Evolutionary conservation across 2,797 vertebrate species (phyloP), one percentile per base, ranked within the genome.

Genomic region (Syngnathus rostellatus): DNA sequence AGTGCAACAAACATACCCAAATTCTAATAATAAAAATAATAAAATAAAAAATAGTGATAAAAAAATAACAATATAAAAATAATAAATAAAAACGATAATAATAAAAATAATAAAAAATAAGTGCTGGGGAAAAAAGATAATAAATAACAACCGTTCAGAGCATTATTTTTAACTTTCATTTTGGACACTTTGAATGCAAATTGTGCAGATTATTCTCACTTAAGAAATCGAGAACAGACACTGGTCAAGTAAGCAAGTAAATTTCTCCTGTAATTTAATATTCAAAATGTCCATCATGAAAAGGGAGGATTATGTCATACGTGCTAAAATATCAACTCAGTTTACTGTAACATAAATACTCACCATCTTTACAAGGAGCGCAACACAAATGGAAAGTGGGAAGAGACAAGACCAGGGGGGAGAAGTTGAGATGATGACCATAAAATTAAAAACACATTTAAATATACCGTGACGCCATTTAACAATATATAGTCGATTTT

Each of bases 311-410:
- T 51, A 46, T 19, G 48, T 40, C 21, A 64, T 41, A 53, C 21
- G 17, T 61, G 59, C 38, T n/a, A 2, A 61, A 61, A 61, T n/a
- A 40, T 39, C 17, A 38, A 38, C n/a, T 45, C 31, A 63, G 48
- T 16, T 10, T 11, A 55, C 31, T 23, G 8, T 16, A 2, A 38
- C 31, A 31, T 31, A 72, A 46, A 23, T 75, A 84, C 88, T 90
- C 81, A 89, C 89, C 87, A 69, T 88, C 89, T 89, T 75, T 69
- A 72, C 62, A 53, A 70, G 79, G 51, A 78, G 64, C 67, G 77
- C 79, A 74, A 74, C 40, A 73, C 63, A 79, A 63, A 74, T 7
- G 45, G 55, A 71, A 69, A 68, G 75, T 77, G 69, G 75, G 65
- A 72, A 55, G 62, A 63, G 62, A 73, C 48, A 62, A 53, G 63